Evolutionary conservation across 2,113 vertebrate genomes (phyloP).

Genomic region (Beaufortia kweichowensis): DNA sequence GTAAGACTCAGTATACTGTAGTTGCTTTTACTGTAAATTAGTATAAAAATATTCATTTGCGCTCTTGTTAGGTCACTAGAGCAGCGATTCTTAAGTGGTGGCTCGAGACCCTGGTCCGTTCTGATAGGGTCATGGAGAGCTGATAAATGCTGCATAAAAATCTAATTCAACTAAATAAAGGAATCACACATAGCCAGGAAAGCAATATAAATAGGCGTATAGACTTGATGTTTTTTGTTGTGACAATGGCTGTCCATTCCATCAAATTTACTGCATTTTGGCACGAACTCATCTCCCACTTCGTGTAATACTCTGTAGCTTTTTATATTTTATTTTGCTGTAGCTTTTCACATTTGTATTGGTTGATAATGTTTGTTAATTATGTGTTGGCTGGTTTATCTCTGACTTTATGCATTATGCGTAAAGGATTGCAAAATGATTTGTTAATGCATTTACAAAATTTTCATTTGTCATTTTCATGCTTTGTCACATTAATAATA

Average conservation of each 20-base stretch:
- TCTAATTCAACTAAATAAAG: not conserved
- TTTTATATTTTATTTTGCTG: not conserved
- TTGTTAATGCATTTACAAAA: too few species aligned
- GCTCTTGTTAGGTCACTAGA: not conserved
- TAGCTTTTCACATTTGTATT: not conserved
- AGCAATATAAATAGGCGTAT: not conserved
- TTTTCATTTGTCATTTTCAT: too few species aligned
- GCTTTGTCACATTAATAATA: too few species aligned
- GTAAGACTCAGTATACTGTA: not conserved
- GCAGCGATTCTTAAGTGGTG: not conserved
- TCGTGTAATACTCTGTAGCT: too few species aligned
- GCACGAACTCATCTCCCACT: too few species aligned
- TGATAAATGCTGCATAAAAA: not conserved
- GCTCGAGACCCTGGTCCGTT: not conserved
- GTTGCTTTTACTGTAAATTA: constrained; percentile 5
- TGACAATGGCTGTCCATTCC: too few species aligned
- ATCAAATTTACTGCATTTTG: too few species aligned
- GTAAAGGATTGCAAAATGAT: too few species aligned
- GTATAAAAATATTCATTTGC: not conserved
- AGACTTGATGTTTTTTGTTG: not conserved
- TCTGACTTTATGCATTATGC: too few species aligned
- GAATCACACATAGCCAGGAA: not conserved
- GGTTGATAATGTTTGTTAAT: not conserved
- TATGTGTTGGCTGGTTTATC: too few species aligned
- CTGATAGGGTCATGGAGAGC: not conserved